A percentile compares a stretch with the other conserved stretches of the same genome.
Evolutionary conservation across 2,888 invertebrate species (phyloP).

Genomic region (Dioctria linearis): DNA sequence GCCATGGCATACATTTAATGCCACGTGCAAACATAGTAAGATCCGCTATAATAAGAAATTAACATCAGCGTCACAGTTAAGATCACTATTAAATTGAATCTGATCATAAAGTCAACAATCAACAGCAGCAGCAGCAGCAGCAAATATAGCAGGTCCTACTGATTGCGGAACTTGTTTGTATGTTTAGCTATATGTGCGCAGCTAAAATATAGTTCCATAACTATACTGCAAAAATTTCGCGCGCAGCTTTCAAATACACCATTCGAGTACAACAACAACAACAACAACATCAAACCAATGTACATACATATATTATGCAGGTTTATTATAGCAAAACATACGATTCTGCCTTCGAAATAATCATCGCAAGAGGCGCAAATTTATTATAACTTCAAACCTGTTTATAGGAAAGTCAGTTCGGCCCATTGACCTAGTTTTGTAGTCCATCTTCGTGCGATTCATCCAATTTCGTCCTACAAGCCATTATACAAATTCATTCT

Average conservation of each 20-base stretch:
- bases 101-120: slow-evolving; percentile 36
- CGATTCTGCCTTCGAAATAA: too few species aligned
- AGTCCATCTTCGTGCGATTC: slow-evolving; percentile 36
- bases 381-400: slow-evolving; percentile 29
- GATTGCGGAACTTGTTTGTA: slow-evolving; percentile 2
- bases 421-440: slow-evolving; percentile 44
- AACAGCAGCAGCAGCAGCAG: slow-evolving; percentile 1
- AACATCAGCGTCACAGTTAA: slow-evolving; percentile 1
- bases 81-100: slow-evolving; percentile 31
- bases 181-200: background rate
- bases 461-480: slow-evolving; percentile 47
- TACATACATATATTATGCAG: background rate
- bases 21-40: slow-evolving; percentile 28
- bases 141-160: background rate
- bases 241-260: slow-evolving; percentile 1
- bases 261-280: background rate
- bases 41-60: slow-evolving; percentile 1
- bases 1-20: slow-evolving; percentile 4
- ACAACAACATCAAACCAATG: background rate
- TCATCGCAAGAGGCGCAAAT: background rate
- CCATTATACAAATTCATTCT: background rate
- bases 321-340: slow-evolving; percentile 15
- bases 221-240: background rate
- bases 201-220: background rate
- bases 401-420: slow-evolving; percentile 47